Percentiles rank a stretch among this genome's conserved stretches.
These are phyloP conservation scores for Drosophila suzukii DNA, from an alignment of 1,140 invertebrate genomes.

Conservation along the genomic window DNA sequence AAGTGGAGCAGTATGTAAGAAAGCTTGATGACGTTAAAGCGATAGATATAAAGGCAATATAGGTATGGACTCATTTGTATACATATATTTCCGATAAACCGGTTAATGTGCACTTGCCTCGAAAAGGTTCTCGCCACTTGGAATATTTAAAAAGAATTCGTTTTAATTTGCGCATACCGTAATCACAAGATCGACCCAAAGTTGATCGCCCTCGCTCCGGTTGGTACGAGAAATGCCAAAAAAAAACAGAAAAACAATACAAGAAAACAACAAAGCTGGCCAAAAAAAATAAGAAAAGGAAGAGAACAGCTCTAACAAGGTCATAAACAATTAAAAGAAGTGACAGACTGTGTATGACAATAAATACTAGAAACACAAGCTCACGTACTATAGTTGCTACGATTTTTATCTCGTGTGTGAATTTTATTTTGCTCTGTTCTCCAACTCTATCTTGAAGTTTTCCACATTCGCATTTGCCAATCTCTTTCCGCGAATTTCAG, in stretches of 20 bases:
- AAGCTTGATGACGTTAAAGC: constrained; percentile 54
- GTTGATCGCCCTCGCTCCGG: constrained; percentile 74
- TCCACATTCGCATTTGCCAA: constrained; percentile 22
- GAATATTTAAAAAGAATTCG: constrained; percentile 44
- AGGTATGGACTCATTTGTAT: background rate
- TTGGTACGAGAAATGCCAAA: constrained; percentile 65
- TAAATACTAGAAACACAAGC: constrained; percentile 57
- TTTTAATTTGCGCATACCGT: constrained; percentile 61
- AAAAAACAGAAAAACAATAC: constrained; percentile 11
- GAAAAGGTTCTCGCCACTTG: constrained; percentile 41
- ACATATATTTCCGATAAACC: constrained; percentile 47
- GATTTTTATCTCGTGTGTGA: constrained; percentile 70
- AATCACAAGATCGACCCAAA: constrained; percentile 61
- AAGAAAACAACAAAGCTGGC: constrained; percentile 20
- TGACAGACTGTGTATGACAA: constrained; percentile 75
- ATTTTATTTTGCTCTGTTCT: constrained; percentile 43
- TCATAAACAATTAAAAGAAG: constrained; percentile 78
- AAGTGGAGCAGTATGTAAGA: constrained; percentile 56
- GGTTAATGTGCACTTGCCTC: constrained; percentile 55
- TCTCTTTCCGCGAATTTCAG: constrained; percentile 43
- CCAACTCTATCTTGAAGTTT: constrained; percentile 4
- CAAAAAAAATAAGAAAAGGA: constrained; percentile 32
- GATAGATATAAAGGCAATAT: constrained; percentile 29
- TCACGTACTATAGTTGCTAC: constrained; percentile 26
- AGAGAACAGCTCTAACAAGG: constrained; percentile 44